These are phyloP conservation scores for Drosophila peninsularis DNA, from an alignment of 2,888 invertebrate species.

Conservation along the genomic window DNA sequence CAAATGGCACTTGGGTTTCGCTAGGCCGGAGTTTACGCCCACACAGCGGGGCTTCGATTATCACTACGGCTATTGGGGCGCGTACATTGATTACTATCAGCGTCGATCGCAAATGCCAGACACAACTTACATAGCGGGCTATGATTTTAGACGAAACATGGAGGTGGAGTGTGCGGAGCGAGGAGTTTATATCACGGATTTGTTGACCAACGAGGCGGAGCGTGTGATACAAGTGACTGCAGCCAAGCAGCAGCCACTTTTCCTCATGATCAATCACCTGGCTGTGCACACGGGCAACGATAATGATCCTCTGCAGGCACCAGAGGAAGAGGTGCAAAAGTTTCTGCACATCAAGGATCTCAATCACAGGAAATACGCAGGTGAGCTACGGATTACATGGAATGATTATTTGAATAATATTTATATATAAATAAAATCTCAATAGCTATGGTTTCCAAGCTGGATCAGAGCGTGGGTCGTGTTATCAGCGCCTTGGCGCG, in stretches of 20 bases:
- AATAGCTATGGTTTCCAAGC: conserved; percentile 91
- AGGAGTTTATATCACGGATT: conserved; percentile 88
- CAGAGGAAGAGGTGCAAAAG: conserved; percentile 88
- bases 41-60: conserved; percentile 90
- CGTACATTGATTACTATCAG: conserved; percentile 92
- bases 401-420: not conserved
- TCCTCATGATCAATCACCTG: conserved; percentile 91
- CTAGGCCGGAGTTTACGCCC: conserved; percentile 87
- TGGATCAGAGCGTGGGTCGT: conserved; percentile 93
- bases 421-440: not conserved
- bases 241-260: conserved; percentile 87
- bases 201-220: conserved; percentile 88
- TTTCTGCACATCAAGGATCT: conserved; percentile 89
- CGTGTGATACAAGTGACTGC: conserved; percentile 85
- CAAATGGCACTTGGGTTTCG: conserved; percentile 96
- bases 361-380: conserved; percentile 89
- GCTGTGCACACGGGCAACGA: conserved; percentile 92
- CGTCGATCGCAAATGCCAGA: conserved; percentile 86
- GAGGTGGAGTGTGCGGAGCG: conserved; percentile 86
- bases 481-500: conserved; percentile 89
- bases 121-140: conserved; percentile 82
- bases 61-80: conserved; percentile 94
- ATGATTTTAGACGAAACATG: conserved; percentile 86
- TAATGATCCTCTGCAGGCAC: conserved; percentile 89
- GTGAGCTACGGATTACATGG: conserved; percentile 84